Base-by-base conservation (phyloP, 2,888 invertebrate species). In the Drosophila formosana region DNA sequence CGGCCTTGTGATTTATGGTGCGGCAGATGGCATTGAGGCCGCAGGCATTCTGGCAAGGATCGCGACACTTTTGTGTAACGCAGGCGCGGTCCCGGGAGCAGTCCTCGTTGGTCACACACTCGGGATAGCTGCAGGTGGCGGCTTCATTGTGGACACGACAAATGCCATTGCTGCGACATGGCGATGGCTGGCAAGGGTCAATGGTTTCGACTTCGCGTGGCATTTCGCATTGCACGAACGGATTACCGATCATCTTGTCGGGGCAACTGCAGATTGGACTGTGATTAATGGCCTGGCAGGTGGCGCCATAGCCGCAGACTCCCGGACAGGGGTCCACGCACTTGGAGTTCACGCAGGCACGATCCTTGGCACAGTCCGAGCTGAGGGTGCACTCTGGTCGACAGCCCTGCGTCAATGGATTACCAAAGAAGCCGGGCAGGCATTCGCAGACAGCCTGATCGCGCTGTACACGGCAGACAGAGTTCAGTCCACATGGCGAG, bases 81-180 rank as follows among this genome's bases (percentile, higher is more conserved):
- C 97, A 98, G 1, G 96, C 95, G 80, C 95, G 95, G 75, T 96
- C 95, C 62, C 96, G 94, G 0, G 96, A 94, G 92, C 98, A 98
- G 83, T 98, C 97, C n/a, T 96, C 95, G 89, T 97, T 97, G 58
- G 96, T 95, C 3, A 97, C 93, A 91, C 98, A 98, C 92, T 97
- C 98, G 0, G 97, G 97, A 92, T 97, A 97, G 60, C 94, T 94
- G 88, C 97, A 97, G 56, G 94, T 94, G 0, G 96, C 96, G 3
- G 94, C 94, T 13, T 94, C 94, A 72, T 96, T 96, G 66, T 95
- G 93, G 0, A 95, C 94, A 64, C 95, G 94, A 90, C 98, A 98
- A 75, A 96, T 95, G 4, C 97, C 97, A 86, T 97, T 97, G 53
- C 95, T 94, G 47, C 95, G 95, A 89, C 97, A 98, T 0, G 97